These are phyloP conservation scores for Rhodinocichla rosea DNA, from an alignment of 2,113 vertebrate species.

Conservation along the genomic window DNA sequence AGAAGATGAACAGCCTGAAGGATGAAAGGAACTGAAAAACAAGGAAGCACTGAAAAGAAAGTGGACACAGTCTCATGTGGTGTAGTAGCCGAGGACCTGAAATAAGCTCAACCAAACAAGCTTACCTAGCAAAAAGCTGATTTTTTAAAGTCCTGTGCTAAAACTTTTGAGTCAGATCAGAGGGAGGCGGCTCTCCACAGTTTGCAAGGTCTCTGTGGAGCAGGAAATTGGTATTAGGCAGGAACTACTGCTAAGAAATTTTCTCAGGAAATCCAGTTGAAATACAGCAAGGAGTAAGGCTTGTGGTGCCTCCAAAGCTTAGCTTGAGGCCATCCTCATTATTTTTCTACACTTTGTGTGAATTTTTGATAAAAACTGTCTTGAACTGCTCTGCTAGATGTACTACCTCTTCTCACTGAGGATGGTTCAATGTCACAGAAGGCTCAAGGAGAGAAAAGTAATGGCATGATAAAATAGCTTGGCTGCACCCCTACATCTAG, in stretches of 20 bases:
- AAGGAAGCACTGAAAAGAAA: background rate
- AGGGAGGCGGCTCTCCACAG: background rate
- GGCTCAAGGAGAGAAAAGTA: background rate
- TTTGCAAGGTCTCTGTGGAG: background rate
- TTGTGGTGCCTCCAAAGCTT: background rate
- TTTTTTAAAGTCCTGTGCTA: background rate
- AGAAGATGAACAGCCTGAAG: background rate
- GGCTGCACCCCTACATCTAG: background rate
- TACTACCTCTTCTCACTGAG: background rate
- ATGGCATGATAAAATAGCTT: background rate
- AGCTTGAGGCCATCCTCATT: background rate
- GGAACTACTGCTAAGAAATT: background rate
- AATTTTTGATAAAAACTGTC: background rate
- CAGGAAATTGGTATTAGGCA: background rate
- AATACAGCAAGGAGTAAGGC: background rate
- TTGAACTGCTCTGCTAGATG: background rate
- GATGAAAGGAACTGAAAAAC: background rate
- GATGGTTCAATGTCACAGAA: background rate
- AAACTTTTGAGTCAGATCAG: background rate
- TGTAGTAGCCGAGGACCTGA: background rate
- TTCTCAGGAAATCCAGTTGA: background rate
- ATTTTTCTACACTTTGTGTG: background rate
- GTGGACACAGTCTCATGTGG: background rate
- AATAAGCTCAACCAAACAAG: background rate
- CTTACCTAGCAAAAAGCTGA: background rate